Conservation (phyloP, 1,140 invertebrate genomes). For the Lepidotrigona ventralis region DNA sequence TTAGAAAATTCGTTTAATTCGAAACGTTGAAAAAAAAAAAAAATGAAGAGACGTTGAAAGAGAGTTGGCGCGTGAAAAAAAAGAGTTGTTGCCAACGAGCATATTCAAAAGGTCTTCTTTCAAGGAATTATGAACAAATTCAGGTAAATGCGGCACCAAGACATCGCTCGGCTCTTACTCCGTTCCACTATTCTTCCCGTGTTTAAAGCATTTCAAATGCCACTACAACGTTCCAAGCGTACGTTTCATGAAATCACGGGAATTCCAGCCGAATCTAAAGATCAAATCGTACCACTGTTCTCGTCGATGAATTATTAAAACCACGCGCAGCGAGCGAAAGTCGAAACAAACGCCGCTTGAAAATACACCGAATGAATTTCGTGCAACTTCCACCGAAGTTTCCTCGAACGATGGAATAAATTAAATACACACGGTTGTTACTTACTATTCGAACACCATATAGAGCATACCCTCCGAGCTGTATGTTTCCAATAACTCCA, state of each 20-base stretch:
- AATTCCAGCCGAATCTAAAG: not conserved
- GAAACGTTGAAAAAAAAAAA: not conserved
- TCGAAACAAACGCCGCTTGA: not conserved
- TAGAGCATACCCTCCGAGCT: constrained; percentile 99
- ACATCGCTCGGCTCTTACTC: not conserved
- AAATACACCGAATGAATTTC: not conserved
- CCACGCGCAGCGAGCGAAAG: not conserved
- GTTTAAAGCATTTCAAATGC: not conserved
- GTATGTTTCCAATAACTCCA: constrained; percentile 98
- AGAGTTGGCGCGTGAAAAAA: not conserved
- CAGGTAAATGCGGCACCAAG: not conserved
- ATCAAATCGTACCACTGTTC: not conserved
- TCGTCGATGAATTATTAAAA: not conserved
- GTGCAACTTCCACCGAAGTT: not conserved
- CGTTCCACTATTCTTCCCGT: not conserved
- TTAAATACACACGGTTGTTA: constrained; percentile 66
- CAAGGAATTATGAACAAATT: constrained; percentile 20
- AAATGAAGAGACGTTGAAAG: not conserved
- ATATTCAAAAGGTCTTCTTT: not conserved
- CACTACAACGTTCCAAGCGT: not conserved
- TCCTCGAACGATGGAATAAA: not conserved
- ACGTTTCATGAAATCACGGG: not conserved
- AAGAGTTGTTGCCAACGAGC: not conserved
- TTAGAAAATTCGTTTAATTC: not conserved
- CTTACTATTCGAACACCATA: constrained; percentile 99